These are phyloP conservation scores for Xiphophorus birchmanni DNA, from an alignment of 2,797 vertebrate genomes.

Conservation along the genomic window DNA sequence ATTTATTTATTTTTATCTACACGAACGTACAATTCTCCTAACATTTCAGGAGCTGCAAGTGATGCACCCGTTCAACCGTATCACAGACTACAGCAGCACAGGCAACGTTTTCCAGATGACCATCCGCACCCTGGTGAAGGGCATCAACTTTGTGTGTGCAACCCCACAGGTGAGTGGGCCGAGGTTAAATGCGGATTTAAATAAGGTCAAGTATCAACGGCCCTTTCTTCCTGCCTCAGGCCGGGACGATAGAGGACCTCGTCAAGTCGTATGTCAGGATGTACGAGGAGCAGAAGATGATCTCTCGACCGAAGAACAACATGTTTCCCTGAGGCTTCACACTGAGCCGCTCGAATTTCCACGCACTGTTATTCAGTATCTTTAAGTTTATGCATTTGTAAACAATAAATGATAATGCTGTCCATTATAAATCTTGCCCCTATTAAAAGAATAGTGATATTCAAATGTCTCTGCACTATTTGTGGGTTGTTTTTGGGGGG, in stretches of 20 bases:
- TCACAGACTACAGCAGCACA: conserved; percentile 88
- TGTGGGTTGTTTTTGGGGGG: neutral
- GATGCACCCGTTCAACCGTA: conserved; percentile 88
- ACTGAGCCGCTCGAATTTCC: conserved; percentile 9
- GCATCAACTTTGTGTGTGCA: conserved; percentile 87
- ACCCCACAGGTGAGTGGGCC: conserved; percentile 85
- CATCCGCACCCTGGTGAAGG: conserved; percentile 83
- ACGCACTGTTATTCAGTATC: neutral
- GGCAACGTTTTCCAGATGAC: conserved; percentile 89
- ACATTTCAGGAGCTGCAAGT: conserved; percentile 83
- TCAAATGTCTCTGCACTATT: conserved; percentile 6
- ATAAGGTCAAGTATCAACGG: neutral
- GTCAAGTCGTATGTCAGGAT: conserved; percentile 87
- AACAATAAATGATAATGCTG: conserved; percentile 14
- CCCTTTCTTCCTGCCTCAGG: conserved; percentile 73
- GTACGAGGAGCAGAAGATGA: conserved; percentile 75
- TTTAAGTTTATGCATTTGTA: conserved; percentile 8
- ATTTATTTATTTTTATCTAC: neutral
- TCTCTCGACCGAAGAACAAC: conserved; percentile 62
- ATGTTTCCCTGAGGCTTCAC: conserved; percentile 41
- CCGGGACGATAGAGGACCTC: conserved; percentile 91
- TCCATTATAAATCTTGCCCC: conserved; percentile 6
- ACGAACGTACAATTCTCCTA: conserved; percentile 2
- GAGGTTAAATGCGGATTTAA: neutral
- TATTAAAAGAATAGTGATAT: conserved; percentile 7